Base-by-base conservation (phyloP, 1,140 invertebrate species). In the Euwallacea fornicatus region DNA sequence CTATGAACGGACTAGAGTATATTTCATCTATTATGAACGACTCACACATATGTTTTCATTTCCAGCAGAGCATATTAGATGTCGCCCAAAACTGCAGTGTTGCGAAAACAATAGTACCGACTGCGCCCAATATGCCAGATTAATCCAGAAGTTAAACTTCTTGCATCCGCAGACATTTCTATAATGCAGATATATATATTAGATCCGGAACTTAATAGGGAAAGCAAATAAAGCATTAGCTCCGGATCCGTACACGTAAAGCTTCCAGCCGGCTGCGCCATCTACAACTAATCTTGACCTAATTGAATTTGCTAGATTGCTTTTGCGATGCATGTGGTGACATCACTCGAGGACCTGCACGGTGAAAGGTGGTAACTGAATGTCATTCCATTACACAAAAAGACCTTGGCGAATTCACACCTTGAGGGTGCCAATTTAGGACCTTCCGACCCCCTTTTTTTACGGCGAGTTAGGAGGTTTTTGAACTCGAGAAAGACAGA, bases 231-330 rank as follows among this genome's bases (percentile, higher is more conserved):
- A 72, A 74, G 74, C 75, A 76, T 75, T 76, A 76, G 65, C 15
- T 47, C 63, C 66, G 72, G 69, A 78, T 74, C 75, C 69, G 71
- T 68, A 71, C 67, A 76, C 70, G 75, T 79, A 80, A 78, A 78
- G 75, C 77, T 76, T 53, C 13, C 42, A 42, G 76, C 74, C 76
- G 53, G 63, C 73, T 71, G 74, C 75, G 73, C 75, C 73, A 76
- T 75, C 78, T 78, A 78, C 76, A 76, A 79, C 78, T 80, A 80
- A 80, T 80, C 79, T 78, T 80, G 74, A 75, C 74, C 79, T 79
- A 80, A 80, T 80, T 80, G 79, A 80, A 80, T 80, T 80, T 77
- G 74, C 76, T 80, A 79, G 78, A 80, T 80, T 80, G 78, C 79
- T 79, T 80, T 77, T 75, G 21, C 21, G 21, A 33, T 33, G 21